Base-by-base conservation (phyloP, 1,140 invertebrate genomes). In the Chironomus striatipennis region DNA sequence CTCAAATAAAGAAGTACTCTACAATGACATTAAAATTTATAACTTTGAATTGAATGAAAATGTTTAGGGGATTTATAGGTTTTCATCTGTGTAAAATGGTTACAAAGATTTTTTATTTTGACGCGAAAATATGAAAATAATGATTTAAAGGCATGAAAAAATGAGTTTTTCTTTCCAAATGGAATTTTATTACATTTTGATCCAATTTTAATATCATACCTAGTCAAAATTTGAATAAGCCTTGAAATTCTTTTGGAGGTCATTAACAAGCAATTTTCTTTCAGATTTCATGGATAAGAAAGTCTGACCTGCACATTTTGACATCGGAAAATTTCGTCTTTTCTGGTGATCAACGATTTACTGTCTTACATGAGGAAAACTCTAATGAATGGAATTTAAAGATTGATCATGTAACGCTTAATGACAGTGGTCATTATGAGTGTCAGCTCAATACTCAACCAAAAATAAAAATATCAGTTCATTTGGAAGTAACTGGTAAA, bases 371-470 rank as follows among this genome's bases (percentile, higher is more conserved):
- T 76, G 81, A 84, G 18, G 81, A 83, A 8, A 84, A 85, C 43
- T 84, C 85, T 64, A 85, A 86, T 76, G 85, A 86, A 64, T 91
- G 89, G 88, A 88, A 88, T 20, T 85, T 95, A 65, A 85, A 88
- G 77, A 88, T 94, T 74, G 85, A 86, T 74, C 86, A 86, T n/a
- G 86, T 88, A 8, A 86, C 86, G 74, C 80, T 84, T 76, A 80
- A 85, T 8, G 92, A 93, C 81, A 84, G 87, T 12, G 91, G 91
- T 43, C 84, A 87, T 64, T 92, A 92, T 83, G 90, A 92, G 84
- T 93, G 91, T 78, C 91, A 93, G 81, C 87, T 93, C 78, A 92
- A 91, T 80, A 91, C 90, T 1, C 90, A 92, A 77, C 90, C 90
- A n/a, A 92, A 91, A 81, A 87, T 90, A 82, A 90, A 88, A 82